phyloP scores from a whole-genome alignment of 2,888 invertebrate species.

The Lobophora halterata region DNA sequence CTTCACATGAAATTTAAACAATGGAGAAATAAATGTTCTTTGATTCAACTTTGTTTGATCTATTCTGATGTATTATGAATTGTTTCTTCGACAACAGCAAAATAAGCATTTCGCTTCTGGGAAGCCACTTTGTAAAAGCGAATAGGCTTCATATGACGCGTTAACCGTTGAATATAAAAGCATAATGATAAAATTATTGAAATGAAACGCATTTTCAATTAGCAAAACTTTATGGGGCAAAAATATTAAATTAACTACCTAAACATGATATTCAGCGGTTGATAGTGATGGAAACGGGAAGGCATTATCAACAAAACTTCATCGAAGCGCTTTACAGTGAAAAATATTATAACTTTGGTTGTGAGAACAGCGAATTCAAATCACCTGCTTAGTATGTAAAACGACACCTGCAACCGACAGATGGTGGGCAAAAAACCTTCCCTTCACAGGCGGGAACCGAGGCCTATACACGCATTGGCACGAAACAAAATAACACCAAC shows the following conservation, averaged over 20 bases:
- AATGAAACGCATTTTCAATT: conserved; percentile 5
- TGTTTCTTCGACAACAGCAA: not conserved
- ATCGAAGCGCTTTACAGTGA: conserved; percentile 25
- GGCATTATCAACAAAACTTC: conserved; percentile 10
- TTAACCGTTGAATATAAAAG: not conserved
- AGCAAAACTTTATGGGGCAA: not conserved
- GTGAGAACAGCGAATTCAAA: conserved; percentile 60
- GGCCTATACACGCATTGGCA: conserved; percentile 29
- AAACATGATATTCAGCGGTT: not conserved
- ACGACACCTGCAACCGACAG: conserved; percentile 73
- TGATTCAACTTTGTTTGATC: not conserved
- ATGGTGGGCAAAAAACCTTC: conserved; percentile 61
- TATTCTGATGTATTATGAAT: not conserved
- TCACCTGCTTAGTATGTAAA: conserved; percentile 75
- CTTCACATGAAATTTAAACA: conserved; percentile 9
- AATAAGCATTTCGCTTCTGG: not conserved
- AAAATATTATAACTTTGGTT: conserved; percentile 31
- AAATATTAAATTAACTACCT: not conserved
- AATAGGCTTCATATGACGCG: not conserved
- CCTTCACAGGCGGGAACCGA: conserved; percentile 43
- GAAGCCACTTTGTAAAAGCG: not conserved
- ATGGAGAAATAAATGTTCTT: conserved; percentile 1
- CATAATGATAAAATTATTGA: not conserved
- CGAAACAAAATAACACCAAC: conserved; percentile 22
- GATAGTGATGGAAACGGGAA: conserved; percentile 20